phyloP scores from a whole-genome alignment of 2,113 vertebrate species.

The Thalassarche chlororhynchos region DNA sequence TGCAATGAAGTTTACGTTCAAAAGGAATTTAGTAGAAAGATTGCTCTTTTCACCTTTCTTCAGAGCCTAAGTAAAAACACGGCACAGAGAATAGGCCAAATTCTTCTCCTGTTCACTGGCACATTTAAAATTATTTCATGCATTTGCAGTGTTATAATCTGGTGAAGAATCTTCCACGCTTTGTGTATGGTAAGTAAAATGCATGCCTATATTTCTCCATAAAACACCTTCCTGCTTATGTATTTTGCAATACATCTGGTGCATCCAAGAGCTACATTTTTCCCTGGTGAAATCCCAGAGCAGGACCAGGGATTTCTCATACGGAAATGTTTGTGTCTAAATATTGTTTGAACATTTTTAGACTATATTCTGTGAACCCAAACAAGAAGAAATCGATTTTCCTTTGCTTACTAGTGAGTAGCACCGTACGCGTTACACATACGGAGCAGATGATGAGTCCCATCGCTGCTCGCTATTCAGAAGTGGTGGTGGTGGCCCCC shows the following conservation, averaged over 20 bases:
- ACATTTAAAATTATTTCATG: not conserved
- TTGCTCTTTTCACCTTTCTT: slow-evolving; percentile 25
- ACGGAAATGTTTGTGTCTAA: not conserved
- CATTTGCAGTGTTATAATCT: not conserved
- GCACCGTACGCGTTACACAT: not conserved
- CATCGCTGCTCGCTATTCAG: not conserved
- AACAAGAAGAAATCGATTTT: not conserved
- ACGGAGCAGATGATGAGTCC: not conserved
- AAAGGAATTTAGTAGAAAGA: not conserved
- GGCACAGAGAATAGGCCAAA: not conserved
- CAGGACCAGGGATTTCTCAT: not conserved
- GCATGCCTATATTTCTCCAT: not conserved
- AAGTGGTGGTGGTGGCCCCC: not conserved
- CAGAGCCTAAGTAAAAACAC: not conserved
- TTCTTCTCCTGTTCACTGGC: not conserved
- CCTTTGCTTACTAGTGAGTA: not conserved
- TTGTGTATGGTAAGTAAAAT: not conserved
- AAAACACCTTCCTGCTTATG: not conserved
- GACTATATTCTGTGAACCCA: not conserved
- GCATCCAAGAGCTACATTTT: not conserved
- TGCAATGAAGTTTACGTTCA: not conserved
- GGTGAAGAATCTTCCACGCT: not conserved
- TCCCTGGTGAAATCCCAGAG: not conserved
- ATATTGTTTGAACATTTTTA: not conserved
- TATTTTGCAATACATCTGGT: not conserved